These are phyloP conservation scores for Callosobruchus maculatus DNA, from an alignment of 2,888 invertebrate genomes.

Conservation along the genomic window DNA sequence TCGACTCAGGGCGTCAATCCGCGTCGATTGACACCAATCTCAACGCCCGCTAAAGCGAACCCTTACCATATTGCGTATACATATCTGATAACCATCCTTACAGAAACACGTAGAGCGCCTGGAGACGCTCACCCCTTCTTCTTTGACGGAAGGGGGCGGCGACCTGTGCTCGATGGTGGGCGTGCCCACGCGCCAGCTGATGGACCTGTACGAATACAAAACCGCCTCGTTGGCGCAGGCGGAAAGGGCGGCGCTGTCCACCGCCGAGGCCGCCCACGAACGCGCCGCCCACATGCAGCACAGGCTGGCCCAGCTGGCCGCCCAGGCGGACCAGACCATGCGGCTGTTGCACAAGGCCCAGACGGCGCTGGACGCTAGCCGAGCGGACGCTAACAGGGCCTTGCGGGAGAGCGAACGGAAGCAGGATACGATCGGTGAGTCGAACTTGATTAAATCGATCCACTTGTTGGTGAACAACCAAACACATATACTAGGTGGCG, in stretches of 20 bases:
- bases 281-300: conserved; percentile 53
- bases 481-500: too few relatives aligned
- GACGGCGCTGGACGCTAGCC: conserved; percentile 50
- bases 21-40: too few relatives aligned
- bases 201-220: conserved; percentile 71
- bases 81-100: neutral
- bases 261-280: conserved; percentile 53
- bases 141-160: neutral
- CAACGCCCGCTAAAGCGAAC: too few relatives aligned
- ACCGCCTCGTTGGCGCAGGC: conserved; percentile 55
- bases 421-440: conserved; percentile 3
- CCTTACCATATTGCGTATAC: too few relatives aligned
- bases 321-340: conserved; percentile 50
- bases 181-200: conserved; percentile 60
- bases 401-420: conserved; percentile 11
- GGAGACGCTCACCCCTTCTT: neutral
- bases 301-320: conserved; percentile 49
- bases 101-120: neutral
- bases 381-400: conserved; percentile 34
- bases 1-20: too few relatives aligned
- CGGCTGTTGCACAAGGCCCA: conserved; percentile 52
- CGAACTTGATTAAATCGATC: too few relatives aligned
- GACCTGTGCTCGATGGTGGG: neutral
- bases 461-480: too few relatives aligned
- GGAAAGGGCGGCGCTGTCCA: conserved; percentile 51